A percentile compares a stretch with the other conserved stretches of the same genome.
Conservation (phyloP, 2,888 invertebrate genomes). For the Dolichomitus sp. region DNA sequence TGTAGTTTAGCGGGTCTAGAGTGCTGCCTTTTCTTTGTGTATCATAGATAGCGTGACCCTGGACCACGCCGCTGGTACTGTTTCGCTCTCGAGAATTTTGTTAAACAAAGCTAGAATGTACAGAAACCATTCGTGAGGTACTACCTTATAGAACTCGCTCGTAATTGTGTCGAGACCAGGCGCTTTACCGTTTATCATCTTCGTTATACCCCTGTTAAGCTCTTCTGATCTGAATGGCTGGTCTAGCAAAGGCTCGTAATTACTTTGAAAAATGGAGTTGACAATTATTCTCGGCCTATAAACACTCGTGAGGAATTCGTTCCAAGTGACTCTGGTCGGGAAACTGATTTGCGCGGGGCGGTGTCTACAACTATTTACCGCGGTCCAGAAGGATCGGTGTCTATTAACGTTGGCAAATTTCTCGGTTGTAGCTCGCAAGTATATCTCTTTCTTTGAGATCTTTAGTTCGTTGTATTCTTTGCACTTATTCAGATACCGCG, state of each 20-base stretch:
- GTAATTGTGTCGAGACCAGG: not conserved
- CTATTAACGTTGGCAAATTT: not conserved
- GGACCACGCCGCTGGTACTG: not conserved
- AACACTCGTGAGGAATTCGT: not conserved
- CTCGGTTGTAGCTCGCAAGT: not conserved
- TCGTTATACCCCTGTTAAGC: not conserved
- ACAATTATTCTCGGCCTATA: slow-evolving; percentile 1
- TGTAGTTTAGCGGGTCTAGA: no score
- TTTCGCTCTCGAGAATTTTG: not conserved
- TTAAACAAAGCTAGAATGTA: not conserved
- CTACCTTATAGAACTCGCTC: not conserved
- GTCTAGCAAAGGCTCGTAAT: not conserved
- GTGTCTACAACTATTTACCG: not conserved
- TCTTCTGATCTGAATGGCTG: not conserved
- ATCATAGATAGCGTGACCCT: not conserved
- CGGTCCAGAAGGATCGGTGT: no score
- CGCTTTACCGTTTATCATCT: not conserved
- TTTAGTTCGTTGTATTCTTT: not conserved
- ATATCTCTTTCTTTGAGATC: not conserved
- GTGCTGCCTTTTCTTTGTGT: not conserved
- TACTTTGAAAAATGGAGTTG: not conserved
- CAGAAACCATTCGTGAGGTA: not conserved
- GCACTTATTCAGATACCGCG: not conserved
- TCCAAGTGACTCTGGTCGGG: not conserved
- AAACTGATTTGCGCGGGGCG: not conserved